Conservation (phyloP, 2,113 vertebrate species). For the Protobothrops mucrosquamatus region DNA sequence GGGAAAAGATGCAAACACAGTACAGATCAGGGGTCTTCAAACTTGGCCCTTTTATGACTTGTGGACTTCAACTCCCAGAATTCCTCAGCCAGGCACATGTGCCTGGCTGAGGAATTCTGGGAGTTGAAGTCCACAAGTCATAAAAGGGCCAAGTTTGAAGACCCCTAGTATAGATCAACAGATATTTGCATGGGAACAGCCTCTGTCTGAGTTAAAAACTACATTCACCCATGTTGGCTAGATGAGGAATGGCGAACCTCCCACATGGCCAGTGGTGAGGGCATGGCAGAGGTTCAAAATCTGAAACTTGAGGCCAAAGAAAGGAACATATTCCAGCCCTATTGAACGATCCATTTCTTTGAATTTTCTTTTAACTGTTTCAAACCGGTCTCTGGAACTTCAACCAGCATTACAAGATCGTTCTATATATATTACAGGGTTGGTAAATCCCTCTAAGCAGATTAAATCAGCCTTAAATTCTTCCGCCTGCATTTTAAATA, state of each 20-base stretch:
- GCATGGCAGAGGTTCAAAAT: background rate
- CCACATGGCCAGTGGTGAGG: background rate
- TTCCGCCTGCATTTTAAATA: background rate
- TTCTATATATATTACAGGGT: conserved; percentile 13
- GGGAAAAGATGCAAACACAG: too few species aligned
- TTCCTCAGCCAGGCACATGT: too few species aligned
- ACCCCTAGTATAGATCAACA: too few species aligned
- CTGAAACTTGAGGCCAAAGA: background rate
- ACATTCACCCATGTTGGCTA: background rate
- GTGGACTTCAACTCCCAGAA: too few species aligned
- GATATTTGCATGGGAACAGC: background rate
- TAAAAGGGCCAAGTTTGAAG: too few species aligned
- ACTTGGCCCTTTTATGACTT: too few species aligned
- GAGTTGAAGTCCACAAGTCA: too few species aligned
- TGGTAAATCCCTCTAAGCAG: conserved; percentile 67
- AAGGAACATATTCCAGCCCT: background rate
- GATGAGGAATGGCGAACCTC: background rate
- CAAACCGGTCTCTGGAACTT: background rate
- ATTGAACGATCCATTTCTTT: background rate
- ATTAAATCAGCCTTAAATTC: conserved; percentile 45
- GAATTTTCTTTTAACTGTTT: background rate
- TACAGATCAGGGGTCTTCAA: background rate
- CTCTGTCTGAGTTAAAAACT: background rate
- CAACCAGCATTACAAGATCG: conserved; percentile 6
- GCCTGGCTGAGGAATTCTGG: too few species aligned